Evolutionary conservation across 2,797 vertebrate species (phyloP).

Genomic region (Peromyscus eremicus): DNA sequence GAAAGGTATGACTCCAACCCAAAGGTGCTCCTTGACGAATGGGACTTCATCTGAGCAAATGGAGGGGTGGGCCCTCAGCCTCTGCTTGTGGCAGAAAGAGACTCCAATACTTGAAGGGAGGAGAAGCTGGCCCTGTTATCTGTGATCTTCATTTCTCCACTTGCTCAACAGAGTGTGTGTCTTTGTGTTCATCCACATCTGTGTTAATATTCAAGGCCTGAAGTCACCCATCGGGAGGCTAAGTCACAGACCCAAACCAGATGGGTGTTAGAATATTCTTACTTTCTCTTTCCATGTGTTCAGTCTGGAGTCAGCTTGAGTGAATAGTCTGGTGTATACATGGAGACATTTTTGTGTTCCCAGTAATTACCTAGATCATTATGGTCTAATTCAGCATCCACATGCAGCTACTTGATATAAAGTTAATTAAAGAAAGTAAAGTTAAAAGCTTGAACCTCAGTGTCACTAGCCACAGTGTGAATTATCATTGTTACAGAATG

Average conservation of each 20-base stretch:
- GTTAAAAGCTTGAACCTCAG: neutral
- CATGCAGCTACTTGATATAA: conserved; percentile 18
- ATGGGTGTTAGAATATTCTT: neutral
- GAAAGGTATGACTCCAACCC: conserved; percentile 86
- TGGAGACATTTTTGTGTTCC: neutral
- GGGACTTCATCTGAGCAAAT: neutral
- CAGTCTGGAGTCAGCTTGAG: neutral
- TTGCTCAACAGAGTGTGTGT: neutral
- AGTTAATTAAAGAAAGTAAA: neutral
- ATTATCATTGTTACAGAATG: neutral
- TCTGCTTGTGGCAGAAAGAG: neutral
- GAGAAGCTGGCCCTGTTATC: neutral
- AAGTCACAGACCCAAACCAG: neutral
- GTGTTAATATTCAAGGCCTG: neutral
- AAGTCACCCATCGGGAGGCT: neutral
- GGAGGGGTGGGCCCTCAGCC: neutral
- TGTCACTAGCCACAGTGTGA: neutral
- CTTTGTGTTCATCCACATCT: neutral
- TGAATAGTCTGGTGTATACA: neutral
- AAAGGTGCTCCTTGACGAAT: neutral
- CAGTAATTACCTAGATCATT: neutral
- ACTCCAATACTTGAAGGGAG: neutral
- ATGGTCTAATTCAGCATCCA: neutral
- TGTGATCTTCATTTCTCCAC: neutral
- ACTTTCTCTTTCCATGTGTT: neutral